Conservation (phyloP, 1,140 invertebrate genomes). For the Scaptomyza hsui region DNA sequence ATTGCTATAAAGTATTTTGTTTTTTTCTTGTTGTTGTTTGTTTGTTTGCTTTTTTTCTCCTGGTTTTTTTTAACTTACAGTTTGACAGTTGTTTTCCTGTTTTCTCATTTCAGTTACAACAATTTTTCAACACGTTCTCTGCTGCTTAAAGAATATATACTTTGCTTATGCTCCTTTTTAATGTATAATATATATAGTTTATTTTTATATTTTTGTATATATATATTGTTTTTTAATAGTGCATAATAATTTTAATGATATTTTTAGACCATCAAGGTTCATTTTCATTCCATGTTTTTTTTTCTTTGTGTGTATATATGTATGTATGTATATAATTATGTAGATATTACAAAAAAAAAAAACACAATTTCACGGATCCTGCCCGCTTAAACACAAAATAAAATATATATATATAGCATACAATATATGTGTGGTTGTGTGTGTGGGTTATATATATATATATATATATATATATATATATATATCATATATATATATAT, state of each 20-base stretch:
- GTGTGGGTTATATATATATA: slow-evolving; percentile 25
- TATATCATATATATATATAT: slow-evolving; percentile 37
- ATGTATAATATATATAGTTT: slow-evolving; percentile 28
- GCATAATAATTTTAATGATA: slow-evolving; percentile 74
- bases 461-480: slow-evolving; percentile 25
- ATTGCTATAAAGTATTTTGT: slow-evolving; percentile 72
- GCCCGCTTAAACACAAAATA: slow-evolving; percentile 73
- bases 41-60: slow-evolving; percentile 20
- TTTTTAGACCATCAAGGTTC: slow-evolving; percentile 84
- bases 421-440: slow-evolving; percentile 23
- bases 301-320: slow-evolving; percentile 44
- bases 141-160: slow-evolving; percentile 45
- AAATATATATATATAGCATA: slow-evolving; percentile 25
- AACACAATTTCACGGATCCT: slow-evolving; percentile 69
- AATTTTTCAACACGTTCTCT: slow-evolving; percentile 35
- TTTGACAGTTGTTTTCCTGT: slow-evolving; percentile 8
- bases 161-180: neutral
- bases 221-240: slow-evolving; percentile 49
- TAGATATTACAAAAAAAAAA: slow-evolving; percentile 31
- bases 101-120: slow-evolving; percentile 42
- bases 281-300: slow-evolving; percentile 43
- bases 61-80: slow-evolving; percentile 9
- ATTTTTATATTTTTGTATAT: slow-evolving; percentile 32
- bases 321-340: slow-evolving; percentile 39
- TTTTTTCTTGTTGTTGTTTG: slow-evolving; percentile 4